phyloP scores from a whole-genome alignment of 1,140 invertebrate genomes.

The Steinernema khuongi region DNA sequence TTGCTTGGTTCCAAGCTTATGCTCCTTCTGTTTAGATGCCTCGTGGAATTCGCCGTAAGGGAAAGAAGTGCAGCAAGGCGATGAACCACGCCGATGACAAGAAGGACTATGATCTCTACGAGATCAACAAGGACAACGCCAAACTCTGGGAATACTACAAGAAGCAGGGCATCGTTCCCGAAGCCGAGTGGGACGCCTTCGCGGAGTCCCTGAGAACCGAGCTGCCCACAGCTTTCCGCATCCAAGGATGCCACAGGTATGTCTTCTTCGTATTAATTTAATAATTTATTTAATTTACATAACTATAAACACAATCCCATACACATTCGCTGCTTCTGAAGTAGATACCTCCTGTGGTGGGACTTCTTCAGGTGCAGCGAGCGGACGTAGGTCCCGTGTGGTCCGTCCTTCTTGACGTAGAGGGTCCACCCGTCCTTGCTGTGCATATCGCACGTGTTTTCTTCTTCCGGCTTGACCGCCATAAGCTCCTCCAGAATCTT shows the following conservation, averaged over 20 bases:
- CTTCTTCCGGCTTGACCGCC: no score
- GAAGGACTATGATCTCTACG: neutral
- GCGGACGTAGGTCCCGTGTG: no score
- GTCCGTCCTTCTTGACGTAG: no score
- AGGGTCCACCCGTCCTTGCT: no score
- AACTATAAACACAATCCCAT: no score
- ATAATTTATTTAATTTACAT: slow-evolving; percentile 9
- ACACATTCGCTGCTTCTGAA: no score
- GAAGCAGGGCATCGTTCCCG: slow-evolving; percentile 30
- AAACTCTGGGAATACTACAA: slow-evolving; percentile 38
- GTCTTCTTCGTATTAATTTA: neutral
- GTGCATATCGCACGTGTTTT: no score
- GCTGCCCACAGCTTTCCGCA: slow-evolving; percentile 32
- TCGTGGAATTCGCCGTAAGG: neutral
- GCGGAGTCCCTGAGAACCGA: slow-evolving; percentile 25
- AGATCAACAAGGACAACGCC: slow-evolving; percentile 33
- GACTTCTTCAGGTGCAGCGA: no score
- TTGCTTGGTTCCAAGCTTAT: neutral
- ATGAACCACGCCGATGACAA: neutral
- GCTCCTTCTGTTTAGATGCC: neutral
- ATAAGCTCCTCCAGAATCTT: no score
- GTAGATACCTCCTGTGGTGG: no score
- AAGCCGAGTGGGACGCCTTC: slow-evolving; percentile 34
- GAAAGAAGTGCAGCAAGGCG: neutral
- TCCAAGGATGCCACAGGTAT: slow-evolving; percentile 40